These are phyloP conservation scores for Argynnis bischoffii DNA, from an alignment of 2,888 invertebrate species.

Conservation along the genomic window DNA sequence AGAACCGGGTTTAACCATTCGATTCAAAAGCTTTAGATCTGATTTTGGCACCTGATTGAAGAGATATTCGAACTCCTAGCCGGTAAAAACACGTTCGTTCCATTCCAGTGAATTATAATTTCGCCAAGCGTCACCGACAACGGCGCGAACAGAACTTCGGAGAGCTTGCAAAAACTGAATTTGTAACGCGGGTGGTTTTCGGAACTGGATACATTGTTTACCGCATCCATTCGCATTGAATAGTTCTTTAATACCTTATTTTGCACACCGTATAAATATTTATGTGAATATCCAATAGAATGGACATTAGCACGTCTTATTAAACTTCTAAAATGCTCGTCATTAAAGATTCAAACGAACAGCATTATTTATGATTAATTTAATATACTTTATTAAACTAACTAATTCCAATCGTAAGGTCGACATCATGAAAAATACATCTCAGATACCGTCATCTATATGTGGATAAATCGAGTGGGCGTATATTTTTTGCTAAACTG, in stretches of 20 bases:
- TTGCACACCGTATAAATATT: neutral
- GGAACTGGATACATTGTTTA: constrained; percentile 20
- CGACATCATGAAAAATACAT: constrained; percentile 43
- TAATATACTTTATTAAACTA: constrained; percentile 28
- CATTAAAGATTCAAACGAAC: constrained; percentile 30
- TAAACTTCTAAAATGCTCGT: neutral
- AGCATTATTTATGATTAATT: constrained; percentile 29
- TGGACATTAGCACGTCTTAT: no score
- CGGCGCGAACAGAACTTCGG: constrained; percentile 69
- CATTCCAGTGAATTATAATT: constrained; percentile 61
- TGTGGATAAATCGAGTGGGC: constrained; percentile 43
- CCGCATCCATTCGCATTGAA: constrained; percentile 50
- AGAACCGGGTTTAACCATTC: constrained; percentile 28
- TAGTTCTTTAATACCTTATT: constrained; percentile 1
- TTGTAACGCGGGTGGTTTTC: constrained; percentile 37
- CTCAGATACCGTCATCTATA: constrained; percentile 43
- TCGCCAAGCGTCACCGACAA: constrained; percentile 64
- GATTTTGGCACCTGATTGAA: constrained; percentile 45
- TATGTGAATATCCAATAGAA: neutral
- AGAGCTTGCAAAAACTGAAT: constrained; percentile 69
- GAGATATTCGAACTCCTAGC: constrained; percentile 46
- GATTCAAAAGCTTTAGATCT: constrained; percentile 33
- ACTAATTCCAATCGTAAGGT: constrained; percentile 30
- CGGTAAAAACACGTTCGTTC: constrained; percentile 53
- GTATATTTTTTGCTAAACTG: constrained; percentile 44